phyloP scores from a whole-genome alignment of 2,113 vertebrate genomes.

The Quiscalus mexicanus region DNA sequence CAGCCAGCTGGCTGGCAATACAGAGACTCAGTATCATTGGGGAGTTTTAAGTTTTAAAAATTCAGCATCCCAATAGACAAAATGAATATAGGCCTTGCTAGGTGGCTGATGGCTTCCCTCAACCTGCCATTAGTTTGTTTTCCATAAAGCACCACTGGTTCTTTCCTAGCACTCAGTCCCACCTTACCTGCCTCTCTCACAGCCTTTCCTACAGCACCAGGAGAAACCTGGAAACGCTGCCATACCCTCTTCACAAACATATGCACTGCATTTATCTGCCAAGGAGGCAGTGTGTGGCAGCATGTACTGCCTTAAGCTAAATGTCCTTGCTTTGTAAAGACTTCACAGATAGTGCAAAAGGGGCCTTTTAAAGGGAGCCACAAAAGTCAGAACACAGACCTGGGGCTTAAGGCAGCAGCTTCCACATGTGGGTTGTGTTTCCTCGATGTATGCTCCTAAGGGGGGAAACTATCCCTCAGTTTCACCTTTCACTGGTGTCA shows the following conservation, averaged over 20 bases:
- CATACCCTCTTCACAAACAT: not conserved
- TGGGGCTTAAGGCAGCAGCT: not conserved
- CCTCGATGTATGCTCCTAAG: rapidly evolving
- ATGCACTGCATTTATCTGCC: not conserved
- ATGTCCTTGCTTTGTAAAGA: not conserved
- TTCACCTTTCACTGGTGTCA: not conserved
- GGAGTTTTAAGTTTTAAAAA: not conserved
- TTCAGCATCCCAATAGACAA: not conserved
- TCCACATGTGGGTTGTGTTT: not conserved
- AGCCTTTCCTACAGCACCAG: not conserved
- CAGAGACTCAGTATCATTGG: not conserved
- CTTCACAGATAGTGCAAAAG: not conserved
- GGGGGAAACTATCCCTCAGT: not conserved
- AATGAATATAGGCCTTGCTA: not conserved
- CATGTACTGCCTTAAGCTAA: not conserved
- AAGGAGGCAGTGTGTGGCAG: not conserved
- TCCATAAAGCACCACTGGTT: not conserved
- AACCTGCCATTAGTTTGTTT: not conserved
- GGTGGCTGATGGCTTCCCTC: not conserved
- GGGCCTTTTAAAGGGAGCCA: not conserved
- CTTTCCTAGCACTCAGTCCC: not conserved
- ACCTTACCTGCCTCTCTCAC: not conserved
- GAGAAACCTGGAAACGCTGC: not conserved
- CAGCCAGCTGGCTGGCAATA: not conserved
- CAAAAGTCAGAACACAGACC: not conserved